Conservation (phyloP, 2,888 invertebrate species). For the Oxyscelio sp. region DNA sequence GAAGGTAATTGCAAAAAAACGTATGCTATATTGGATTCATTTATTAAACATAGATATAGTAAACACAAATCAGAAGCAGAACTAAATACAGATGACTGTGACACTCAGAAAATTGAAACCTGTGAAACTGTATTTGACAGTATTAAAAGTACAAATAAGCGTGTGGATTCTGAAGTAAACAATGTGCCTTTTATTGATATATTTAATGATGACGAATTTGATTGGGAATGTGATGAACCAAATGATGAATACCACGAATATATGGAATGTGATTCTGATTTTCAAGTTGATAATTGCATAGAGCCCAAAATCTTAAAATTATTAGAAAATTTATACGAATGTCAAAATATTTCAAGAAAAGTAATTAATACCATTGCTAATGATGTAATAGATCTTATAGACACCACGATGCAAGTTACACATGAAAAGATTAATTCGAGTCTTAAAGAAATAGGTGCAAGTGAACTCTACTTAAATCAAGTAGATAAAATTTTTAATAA, state of each 20-base stretch:
- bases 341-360: conserved; percentile 29
- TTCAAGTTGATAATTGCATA: neutral
- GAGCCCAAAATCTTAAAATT: conserved; percentile 10
- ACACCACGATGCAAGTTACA: neutral
- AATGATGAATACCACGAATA: neutral
- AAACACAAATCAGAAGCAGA: too few species aligned
- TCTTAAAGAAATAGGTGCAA: neutral
- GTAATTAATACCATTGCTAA: conserved; percentile 17
- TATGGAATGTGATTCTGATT: too few species aligned
- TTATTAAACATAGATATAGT: conserved; percentile 18
- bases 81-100: too few species aligned
- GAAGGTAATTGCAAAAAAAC: conserved; percentile 22
- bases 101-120: too few species aligned
- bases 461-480: neutral
- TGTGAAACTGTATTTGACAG: too few species aligned
- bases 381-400: neutral
- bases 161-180: too few species aligned
- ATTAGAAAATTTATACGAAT: conserved; percentile 26
- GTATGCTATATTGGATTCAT: conserved; percentile 28
- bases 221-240: neutral
- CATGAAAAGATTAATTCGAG: neutral
- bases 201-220: too few species aligned
- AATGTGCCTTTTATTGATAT: too few species aligned
- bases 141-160: too few species aligned
- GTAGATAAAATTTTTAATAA: conserved; percentile 6